Evolutionary conservation across 2,797 vertebrate genomes (phyloP).

Genomic region (Microctenopoma steveboyesi): DNA sequence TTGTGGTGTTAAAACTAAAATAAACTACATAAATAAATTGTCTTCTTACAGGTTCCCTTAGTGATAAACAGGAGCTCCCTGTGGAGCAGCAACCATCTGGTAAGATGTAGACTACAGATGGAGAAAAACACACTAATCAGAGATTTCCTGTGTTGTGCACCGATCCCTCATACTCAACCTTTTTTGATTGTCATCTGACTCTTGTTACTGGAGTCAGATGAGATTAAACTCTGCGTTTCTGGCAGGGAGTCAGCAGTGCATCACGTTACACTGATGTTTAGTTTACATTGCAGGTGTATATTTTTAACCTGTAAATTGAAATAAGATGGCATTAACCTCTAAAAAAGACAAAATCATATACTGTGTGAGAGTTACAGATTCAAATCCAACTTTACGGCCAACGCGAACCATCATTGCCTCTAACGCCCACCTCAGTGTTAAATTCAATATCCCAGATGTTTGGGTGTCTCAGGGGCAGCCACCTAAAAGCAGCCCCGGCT

Average conservation of each 20-base stretch:
- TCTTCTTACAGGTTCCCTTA: constrained; percentile 38
- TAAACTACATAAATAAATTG: constrained; percentile 28
- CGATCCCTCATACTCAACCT: constrained; percentile 33
- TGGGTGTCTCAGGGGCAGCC: constrained; percentile 23
- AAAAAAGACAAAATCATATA: too few species aligned
- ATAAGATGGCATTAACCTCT: background rate
- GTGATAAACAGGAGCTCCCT: constrained; percentile 32
- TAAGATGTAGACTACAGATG: constrained; percentile 70
- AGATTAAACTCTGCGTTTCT: constrained; percentile 19
- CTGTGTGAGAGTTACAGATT: background rate
- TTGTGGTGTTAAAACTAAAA: constrained; percentile 25
- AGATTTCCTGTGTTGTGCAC: constrained; percentile 53
- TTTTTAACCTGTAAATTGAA: constrained; percentile 57
- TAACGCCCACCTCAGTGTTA: constrained; percentile 5
- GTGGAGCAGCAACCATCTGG: constrained; percentile 56
- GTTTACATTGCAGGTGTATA: constrained; percentile 47
- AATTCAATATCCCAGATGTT: constrained; percentile 67
- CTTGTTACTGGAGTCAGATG: constrained; percentile 28
- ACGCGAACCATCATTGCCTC: constrained; percentile 8
- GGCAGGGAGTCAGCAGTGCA: constrained; percentile 12
- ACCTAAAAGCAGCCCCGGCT: constrained; percentile 73
- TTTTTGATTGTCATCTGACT: constrained; percentile 46
- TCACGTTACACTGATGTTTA: background rate
- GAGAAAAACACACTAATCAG: constrained; percentile 66
- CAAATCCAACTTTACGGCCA: background rate